These are phyloP conservation scores for Jordanella pulchra DNA, from an alignment of 2,797 vertebrate genomes.

Conservation along the genomic window DNA sequence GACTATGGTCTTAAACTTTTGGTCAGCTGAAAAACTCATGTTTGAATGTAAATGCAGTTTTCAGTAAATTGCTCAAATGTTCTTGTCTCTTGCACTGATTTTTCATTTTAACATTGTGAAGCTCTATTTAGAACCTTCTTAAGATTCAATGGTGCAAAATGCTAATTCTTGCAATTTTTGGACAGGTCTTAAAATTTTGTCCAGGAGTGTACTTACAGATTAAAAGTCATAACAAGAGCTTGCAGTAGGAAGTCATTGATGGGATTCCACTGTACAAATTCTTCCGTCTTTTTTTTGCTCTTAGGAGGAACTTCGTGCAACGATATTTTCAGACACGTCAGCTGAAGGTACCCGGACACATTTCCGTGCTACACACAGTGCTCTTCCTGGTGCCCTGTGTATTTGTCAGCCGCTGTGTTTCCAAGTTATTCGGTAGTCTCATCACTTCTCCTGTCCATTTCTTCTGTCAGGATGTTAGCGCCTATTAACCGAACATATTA, in stretches of 20 bases:
- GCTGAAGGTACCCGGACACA: conserved; percentile 64
- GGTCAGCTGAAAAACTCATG: too few species aligned
- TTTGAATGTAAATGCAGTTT: too few species aligned
- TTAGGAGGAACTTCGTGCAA: conserved; percentile 61
- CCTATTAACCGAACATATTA: not conserved
- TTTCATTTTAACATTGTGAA: too few species aligned
- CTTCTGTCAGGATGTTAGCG: not conserved
- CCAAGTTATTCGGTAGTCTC: conserved; percentile 38
- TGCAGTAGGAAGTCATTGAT: too few species aligned
- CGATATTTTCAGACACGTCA: conserved; percentile 79
- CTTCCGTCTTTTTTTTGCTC: not conserved
- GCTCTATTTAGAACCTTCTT: too few species aligned
- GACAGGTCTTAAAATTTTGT: not conserved
- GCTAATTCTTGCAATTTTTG: too few species aligned
- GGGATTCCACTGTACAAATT: not conserved
- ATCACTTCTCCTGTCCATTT: not conserved
- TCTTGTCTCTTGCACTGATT: too few species aligned
- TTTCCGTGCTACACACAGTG: conserved; percentile 64
- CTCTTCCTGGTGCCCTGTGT: conserved; percentile 55
- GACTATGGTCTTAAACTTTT: too few species aligned
- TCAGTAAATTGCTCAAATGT: too few species aligned
- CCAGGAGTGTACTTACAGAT: not conserved
- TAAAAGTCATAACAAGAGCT: not conserved
- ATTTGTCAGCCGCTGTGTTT: conserved; percentile 31
- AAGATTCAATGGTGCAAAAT: too few species aligned